Base-by-base conservation (phyloP, 1,140 invertebrate species). In the Agraylea sexmaculata region DNA sequence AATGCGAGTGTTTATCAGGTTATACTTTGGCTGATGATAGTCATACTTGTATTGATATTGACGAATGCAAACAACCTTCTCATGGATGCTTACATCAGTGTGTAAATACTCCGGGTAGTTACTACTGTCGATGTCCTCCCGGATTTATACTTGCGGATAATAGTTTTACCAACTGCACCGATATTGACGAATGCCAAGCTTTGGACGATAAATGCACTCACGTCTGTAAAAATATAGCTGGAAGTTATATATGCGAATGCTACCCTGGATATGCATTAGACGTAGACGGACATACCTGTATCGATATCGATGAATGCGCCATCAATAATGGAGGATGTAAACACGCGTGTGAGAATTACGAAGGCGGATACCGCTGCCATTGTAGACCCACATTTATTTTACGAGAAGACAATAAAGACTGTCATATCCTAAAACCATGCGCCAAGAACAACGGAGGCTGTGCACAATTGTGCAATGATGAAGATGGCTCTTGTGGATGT, bases 401-500 rank as follows among this genome's bases (percentile, higher is more conserved):
- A 41, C 61, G 42, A 1, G 37, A 41, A 3, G 58, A 64, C 13
- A 50, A 56, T 21, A 58, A 40, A 17, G 53, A 51, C 10, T 65
- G 63, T 39, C 20, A 50, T 4, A 65, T 66, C 19, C 6, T 64
- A 0, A 51, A 66, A 79, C 55, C 77, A 71, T 16, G 19, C 15
- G 0, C 25, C 2, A 12, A 13, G 3, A 29, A 38, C n/a, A 29
- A 25, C 12, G 30, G 31, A n/a, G 11, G n/a, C 18, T 42, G 38
- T 32, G 12, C 15, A 1, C 29, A 32, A 12, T 20, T 31, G n/a
- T 31, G 30, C 19, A 87, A 88, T 47, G 76, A 75, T 59, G 74
- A 76, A 59, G 82, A 81, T 7, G 80, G 78, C 3, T 87, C 80
- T 55, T 74, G 77, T 43, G 86, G 83, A 56, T 69, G 73, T 25